phyloP scores from a whole-genome alignment of 1,140 invertebrate species.

The Melitaea cinxia region DNA sequence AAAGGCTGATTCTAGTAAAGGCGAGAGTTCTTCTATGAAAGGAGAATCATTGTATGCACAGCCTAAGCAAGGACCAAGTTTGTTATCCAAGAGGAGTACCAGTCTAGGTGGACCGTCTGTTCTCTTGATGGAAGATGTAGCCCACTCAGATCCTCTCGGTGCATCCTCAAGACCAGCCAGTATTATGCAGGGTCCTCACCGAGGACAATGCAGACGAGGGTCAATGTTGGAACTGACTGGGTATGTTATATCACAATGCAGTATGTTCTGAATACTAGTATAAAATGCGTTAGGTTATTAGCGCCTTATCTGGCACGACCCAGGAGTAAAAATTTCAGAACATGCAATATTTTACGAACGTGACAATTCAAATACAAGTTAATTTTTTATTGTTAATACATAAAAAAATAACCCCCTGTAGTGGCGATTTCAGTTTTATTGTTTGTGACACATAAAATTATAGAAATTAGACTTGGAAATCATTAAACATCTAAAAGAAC shows the following conservation, averaged over 20 bases:
- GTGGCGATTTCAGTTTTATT: no score
- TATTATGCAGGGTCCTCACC: conserved; percentile 81
- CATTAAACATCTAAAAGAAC: no score
- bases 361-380: no score
- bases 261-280: no score
- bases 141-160: conserved; percentile 81
- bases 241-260: conserved; percentile 73
- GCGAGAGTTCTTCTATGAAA: conserved; percentile 54
- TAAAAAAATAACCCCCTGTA: no score
- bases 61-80: conserved; percentile 55
- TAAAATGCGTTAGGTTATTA: no score
- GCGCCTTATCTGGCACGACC: no score
- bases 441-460: no score
- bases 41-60: conserved; percentile 47
- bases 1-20: conserved; percentile 62
- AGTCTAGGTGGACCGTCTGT: conserved; percentile 79
- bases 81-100: conserved; percentile 72
- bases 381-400: no score
- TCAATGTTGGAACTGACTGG: conserved; percentile 87
- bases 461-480: no score
- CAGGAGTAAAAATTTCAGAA: no score
- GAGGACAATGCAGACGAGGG: conserved; percentile 84
- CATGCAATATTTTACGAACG: no score
- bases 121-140: conserved; percentile 82
- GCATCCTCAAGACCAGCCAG: conserved; percentile 77